Evolutionary conservation across 2,113 vertebrate species (phyloP), one percentile per base, ranked within the genome.

Genomic region (Rhabdornis inornatus): DNA sequence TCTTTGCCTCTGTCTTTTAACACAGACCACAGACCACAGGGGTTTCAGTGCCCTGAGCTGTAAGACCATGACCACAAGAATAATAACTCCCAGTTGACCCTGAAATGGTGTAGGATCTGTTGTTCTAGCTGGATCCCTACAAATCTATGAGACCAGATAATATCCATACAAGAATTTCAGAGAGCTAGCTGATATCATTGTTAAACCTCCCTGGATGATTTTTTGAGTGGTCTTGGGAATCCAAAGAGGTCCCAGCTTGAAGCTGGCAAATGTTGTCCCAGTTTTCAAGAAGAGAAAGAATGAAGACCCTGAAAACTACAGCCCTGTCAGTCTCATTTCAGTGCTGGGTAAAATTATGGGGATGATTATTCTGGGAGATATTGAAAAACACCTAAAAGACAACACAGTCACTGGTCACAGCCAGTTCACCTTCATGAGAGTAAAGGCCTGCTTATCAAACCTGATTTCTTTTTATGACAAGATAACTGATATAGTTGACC

Each of bases 401-500:
- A n/a, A 55, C 0, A 1, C 13, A 50, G 16, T 25, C 42, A 49
- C 7, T 21, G 50, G 70, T 49, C 70, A 60, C 12, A 52, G 45
- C 15, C 20, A 52, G 37, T 35, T 23, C 0, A 2, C 16, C 52
- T 35, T 42, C 52, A 22, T 14, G 31, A 50, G 15, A 65, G 13
- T 20, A 9, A 40, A 57, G 42, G 21, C 35, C 20, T 49, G 10
- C 16, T 86, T 25, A 66, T 42, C 42, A 35, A 66, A 42, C 11
- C 13, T 35, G 25, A 49, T 35, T 76, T 66, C 25, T 8, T 42
- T 66, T 66, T 35, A 59, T 59, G 30, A 42, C 52, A 66, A 42
- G 44, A 35, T 28, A 47, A 74, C 22, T 3, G 2, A 57, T 0
- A 0, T 3, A 57, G 10, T 0, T 74, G 42, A 65, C 23, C 50